Base-by-base conservation (phyloP, 2,888 invertebrate genomes). In the Dastarcus helophoroides region DNA sequence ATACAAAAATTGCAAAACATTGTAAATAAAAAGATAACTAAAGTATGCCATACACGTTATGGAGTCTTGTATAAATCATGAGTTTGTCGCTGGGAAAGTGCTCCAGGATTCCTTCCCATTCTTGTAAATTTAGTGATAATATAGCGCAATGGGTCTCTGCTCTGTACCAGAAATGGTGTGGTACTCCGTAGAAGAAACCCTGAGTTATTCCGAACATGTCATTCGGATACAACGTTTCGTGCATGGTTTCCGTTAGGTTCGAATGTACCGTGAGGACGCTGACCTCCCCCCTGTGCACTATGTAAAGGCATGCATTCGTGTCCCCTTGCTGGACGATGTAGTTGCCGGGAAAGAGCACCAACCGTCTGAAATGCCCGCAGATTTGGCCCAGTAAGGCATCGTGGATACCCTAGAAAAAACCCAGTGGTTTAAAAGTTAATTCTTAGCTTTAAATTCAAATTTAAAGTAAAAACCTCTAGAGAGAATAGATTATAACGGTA, bases 191-290 rank as follows among this genome's bases (percentile, higher is more conserved):
- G 37, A 63, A 68, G 3, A 71, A 44, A 3, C 71, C 70, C 63
- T 70, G 61, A 7, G 64, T 65, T 7, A 69, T 55, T n/a, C 71
- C 70, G 50, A 71, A 71, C 46, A 67, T 65, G 36, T 70, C 70
- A 50, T 65, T 65, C 1, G 65, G 63, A 2, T 65, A 65, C 14
- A 71, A 47, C 2, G 67, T 55, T 33, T 69, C 68, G 37, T 69
- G 69, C 37, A 67, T 62, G 56, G 48, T 51, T 44, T 55, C 54
- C 1, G 46, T 67, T 36, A 68, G 50, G 44, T 68, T 67, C 0
- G 60, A 53, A 45, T 68, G 67, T 3, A 69, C 66, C 1, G 68
- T 69, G 22, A 69, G 43, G 3, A 70, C 69, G 51, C 68, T 66
- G 2, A 70, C 69, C 55, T 68, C 65, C 39, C 70, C 71, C 42